Percentiles rank a stretch among this genome's conserved stretches.
Evolutionary conservation across 1,140 invertebrate genomes (phyloP).

Genomic region (Platorchestia sp.): DNA sequence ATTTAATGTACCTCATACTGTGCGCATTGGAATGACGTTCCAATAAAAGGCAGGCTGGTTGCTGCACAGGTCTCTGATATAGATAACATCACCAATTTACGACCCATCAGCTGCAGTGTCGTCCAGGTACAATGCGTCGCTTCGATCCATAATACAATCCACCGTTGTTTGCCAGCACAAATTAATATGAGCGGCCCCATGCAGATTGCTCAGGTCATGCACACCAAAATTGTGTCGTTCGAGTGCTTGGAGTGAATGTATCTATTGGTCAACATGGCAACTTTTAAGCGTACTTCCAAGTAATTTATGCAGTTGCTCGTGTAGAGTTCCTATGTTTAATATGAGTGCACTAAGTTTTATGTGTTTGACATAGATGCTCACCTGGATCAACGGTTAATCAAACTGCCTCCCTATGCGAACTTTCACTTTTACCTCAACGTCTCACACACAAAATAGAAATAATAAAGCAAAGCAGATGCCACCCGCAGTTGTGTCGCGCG

Average conservation of each 20-base stretch:
- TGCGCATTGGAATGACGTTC: not conserved
- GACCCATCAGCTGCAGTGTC: not conserved
- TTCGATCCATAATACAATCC: not conserved
- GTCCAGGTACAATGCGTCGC: not conserved
- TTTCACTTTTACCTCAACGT: not conserved
- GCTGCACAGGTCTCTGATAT: not conserved
- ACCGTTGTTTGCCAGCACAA: not conserved
- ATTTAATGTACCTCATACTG: not conserved
- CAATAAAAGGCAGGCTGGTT: not conserved
- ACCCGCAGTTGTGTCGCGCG: not conserved
- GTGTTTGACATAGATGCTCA: not conserved
- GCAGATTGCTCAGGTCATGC: not conserved
- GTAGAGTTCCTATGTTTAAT: not conserved
- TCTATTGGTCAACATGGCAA: not conserved
- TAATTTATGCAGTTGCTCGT: not conserved
- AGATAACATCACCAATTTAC: not conserved
- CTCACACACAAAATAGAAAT: not conserved
- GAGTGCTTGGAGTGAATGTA: not conserved
- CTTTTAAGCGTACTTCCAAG: not conserved
- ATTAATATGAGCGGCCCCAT: not conserved
- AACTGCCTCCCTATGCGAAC: not conserved
- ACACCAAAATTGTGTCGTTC: not conserved
- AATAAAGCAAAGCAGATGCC: not conserved
- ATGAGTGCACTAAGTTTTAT: not conserved
- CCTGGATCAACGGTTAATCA: not conserved